Conservation (phyloP, 2,888 invertebrate species). For the Lumbricus terrestris region DNA sequence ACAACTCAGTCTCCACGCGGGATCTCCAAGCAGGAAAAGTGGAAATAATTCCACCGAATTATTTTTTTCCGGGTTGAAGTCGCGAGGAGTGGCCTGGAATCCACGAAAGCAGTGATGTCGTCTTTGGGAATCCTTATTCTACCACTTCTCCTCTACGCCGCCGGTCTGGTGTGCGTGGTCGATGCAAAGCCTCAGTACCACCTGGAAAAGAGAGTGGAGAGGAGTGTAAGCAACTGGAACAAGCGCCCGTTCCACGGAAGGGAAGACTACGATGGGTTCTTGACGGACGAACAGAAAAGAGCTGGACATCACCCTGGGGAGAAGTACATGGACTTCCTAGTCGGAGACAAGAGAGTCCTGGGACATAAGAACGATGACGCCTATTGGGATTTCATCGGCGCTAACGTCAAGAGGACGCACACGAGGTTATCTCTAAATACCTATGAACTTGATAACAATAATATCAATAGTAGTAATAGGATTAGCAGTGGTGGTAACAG, state of each 20-base stretch:
- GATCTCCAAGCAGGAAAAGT: not conserved
- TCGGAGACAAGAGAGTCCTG: not conserved
- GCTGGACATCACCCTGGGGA: not conserved
- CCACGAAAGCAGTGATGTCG: not conserved
- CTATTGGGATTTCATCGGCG: not conserved
- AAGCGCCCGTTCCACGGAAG: not conserved
- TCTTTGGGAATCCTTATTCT: not conserved
- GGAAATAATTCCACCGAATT: no score
- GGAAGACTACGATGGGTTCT: not conserved
- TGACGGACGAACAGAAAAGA: not conserved
- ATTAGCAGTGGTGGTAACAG: no score
- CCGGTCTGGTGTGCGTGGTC: no score
- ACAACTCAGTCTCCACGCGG: not conserved
- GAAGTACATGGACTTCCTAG: not conserved
- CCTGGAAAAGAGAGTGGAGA: not conserved
- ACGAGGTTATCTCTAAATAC: constrained; percentile 12
- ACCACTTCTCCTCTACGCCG: not conserved
- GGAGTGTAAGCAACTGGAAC: not conserved
- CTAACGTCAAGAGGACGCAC: not conserved
- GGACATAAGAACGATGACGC: not conserved
- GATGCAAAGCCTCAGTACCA: not conserved
- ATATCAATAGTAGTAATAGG: not conserved
- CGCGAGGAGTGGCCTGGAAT: not conserved
- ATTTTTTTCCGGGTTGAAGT: not conserved
- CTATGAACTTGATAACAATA: not conserved